These are phyloP conservation scores for Epinotia demarniana DNA, from an alignment of 2,888 invertebrate species.

Conservation along the genomic window DNA sequence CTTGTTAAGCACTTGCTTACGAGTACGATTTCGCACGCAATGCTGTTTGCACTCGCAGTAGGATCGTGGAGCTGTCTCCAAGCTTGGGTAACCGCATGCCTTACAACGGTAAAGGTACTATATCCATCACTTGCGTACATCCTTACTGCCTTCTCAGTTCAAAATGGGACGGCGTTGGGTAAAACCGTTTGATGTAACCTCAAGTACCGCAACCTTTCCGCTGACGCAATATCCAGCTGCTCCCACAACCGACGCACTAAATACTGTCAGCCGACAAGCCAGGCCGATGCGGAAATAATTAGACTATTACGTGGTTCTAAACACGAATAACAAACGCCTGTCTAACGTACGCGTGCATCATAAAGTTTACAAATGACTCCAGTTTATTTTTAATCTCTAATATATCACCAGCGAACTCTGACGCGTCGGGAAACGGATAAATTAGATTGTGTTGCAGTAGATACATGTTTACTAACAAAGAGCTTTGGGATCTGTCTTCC, in stretches of 20 bases:
- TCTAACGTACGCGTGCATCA: slow-evolving; percentile 40
- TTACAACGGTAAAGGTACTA: slow-evolving; percentile 10
- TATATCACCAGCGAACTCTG: slow-evolving; percentile 43
- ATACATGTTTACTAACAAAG: slow-evolving; percentile 43
- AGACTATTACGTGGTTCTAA: slow-evolving; percentile 60
- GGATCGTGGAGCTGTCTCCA: slow-evolving; percentile 54
- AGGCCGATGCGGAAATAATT: slow-evolving; percentile 74
- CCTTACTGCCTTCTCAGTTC: slow-evolving; percentile 21
- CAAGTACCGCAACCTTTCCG: slow-evolving; percentile 77
- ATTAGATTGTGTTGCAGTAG: slow-evolving; percentile 30
- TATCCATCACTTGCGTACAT: slow-evolving; percentile 8
- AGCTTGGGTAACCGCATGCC: slow-evolving; percentile 53
- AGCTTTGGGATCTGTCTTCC: slow-evolving; percentile 29
- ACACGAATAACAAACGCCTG: slow-evolving; percentile 39
- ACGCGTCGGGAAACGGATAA: slow-evolving; percentile 39
- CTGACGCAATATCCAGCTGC: slow-evolving; percentile 73
- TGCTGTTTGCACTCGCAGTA: slow-evolving; percentile 46
- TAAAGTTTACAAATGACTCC: slow-evolving; percentile 40
- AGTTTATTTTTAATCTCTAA: slow-evolving; percentile 43
- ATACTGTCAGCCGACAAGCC: slow-evolving; percentile 66
- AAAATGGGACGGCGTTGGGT: slow-evolving; percentile 58
- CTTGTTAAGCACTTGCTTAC: not conserved
- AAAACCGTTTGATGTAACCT: slow-evolving; percentile 78
- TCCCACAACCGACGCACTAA: slow-evolving; percentile 63
- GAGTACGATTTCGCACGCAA: slow-evolving; percentile 34